These are phyloP conservation scores for Enchytraeus crypticus DNA, from an alignment of 2,888 invertebrate genomes.

Conservation along the genomic window DNA sequence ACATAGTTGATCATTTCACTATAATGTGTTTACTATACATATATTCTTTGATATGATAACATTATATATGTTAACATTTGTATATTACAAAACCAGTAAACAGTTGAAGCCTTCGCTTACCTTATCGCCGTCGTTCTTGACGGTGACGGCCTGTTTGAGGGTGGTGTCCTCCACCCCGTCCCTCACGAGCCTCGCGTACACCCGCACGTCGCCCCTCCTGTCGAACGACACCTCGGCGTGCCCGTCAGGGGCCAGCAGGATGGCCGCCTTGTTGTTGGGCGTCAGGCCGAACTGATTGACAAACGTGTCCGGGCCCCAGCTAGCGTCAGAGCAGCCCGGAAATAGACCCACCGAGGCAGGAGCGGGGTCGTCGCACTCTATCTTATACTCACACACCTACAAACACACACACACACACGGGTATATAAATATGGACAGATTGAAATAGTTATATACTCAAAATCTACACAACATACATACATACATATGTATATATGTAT, in stretches of 20 bases:
- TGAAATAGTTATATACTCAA: no score
- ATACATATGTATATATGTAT: no score
- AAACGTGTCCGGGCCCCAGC: constrained; percentile 44
- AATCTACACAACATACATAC: no score
- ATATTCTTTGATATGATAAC: no score
- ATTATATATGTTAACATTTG: no score
- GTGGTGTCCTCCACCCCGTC: constrained; percentile 42
- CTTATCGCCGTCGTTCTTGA: constrained; percentile 37
- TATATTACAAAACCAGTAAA: no score
- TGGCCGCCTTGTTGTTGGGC: constrained; percentile 38
- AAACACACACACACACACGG: no score
- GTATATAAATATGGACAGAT: no score
- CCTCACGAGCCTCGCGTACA: constrained; percentile 43
- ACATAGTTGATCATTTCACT: no score
- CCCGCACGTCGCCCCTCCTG: constrained; percentile 66
- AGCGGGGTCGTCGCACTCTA: constrained; percentile 40
- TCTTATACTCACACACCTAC: constrained; percentile 44
- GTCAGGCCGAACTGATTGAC: constrained; percentile 45
- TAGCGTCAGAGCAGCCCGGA: constrained; percentile 46
- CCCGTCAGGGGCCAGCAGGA: constrained; percentile 33
- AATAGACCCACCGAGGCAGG: constrained; percentile 38
- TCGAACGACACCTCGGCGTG: constrained; percentile 46
- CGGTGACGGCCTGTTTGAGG: constrained; percentile 39
- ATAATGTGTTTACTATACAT: no score
- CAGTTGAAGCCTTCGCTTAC: no score